These are phyloP conservation scores for Sarcophaga carnaria DNA, from an alignment of 2,888 invertebrate species.

Conservation along the genomic window DNA sequence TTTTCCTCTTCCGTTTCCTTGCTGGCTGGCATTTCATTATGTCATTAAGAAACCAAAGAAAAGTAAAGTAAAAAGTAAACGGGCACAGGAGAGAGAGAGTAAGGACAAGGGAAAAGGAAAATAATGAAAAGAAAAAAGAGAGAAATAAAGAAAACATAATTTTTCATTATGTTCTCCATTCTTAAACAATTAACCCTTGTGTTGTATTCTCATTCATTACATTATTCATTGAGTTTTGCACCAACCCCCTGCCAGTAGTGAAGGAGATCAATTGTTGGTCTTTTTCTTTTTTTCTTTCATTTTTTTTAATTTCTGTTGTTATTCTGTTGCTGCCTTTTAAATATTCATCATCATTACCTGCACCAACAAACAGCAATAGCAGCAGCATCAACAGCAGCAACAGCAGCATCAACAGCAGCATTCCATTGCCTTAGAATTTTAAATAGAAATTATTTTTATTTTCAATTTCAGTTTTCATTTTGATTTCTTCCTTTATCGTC, in stretches of 20 bases:
- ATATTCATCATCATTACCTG: constrained; percentile 41
- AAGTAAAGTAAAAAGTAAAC: no score
- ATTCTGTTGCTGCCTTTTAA: not conserved
- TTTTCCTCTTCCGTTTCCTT: constrained; percentile 2
- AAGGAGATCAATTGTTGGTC: not conserved
- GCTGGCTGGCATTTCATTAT: not conserved
- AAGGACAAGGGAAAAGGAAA: not conserved
- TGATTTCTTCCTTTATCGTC: constrained; percentile 9
- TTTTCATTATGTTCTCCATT: constrained; percentile 38
- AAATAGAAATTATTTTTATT: not conserved
- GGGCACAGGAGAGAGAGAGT: no score
- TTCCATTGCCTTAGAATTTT: not conserved
- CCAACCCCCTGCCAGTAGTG: not conserved
- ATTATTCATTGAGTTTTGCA: not conserved
- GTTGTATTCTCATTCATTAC: not conserved
- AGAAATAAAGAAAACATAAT: constrained; percentile 26
- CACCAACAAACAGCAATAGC: not conserved
- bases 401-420: not conserved
- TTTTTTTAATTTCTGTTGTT: not conserved
- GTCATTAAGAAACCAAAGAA: not conserved
- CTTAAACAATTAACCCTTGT: constrained; percentile 36
- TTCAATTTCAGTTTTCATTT: not conserved
- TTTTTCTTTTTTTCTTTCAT: not conserved
- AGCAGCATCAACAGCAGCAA: not conserved
- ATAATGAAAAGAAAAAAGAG: not conserved